These are phyloP conservation scores for Hypsopygia costalis DNA, from an alignment of 2,888 invertebrate genomes.

Conservation along the genomic window DNA sequence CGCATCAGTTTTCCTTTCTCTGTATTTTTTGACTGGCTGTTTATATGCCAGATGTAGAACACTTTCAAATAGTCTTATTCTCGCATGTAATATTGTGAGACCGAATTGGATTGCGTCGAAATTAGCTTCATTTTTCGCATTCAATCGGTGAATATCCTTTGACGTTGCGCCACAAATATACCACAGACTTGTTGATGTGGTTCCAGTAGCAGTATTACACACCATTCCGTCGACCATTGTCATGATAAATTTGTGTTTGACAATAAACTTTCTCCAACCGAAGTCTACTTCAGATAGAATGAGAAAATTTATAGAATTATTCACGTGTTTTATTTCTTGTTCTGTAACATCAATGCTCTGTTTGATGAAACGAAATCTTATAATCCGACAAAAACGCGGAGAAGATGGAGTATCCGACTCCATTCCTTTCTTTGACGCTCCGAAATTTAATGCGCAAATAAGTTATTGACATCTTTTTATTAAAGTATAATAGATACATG, in stretches of 20 bases:
- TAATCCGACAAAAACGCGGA: constrained; percentile 27
- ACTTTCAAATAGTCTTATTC: too few species aligned
- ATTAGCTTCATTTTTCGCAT: constrained; percentile 4
- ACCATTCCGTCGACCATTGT: constrained; percentile 31
- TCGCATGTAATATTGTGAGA: constrained; percentile 30
- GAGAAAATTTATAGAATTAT: neutral
- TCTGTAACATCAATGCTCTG: constrained; percentile 22
- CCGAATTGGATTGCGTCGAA: constrained; percentile 25
- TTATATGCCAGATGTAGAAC: constrained; percentile 10
- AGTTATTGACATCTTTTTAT: too few species aligned
- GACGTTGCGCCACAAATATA: constrained; percentile 39
- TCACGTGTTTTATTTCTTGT: constrained; percentile 23
- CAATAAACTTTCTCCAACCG: neutral
- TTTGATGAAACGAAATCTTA: constrained; percentile 24
- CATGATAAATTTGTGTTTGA: constrained; percentile 3
- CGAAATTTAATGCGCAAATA: too few species aligned
- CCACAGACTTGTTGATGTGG: constrained; percentile 18
- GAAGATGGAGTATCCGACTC: constrained; percentile 27
- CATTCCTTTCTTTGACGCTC: constrained; percentile 1
- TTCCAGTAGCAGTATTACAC: constrained; percentile 31
- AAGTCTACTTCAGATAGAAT: too few species aligned
- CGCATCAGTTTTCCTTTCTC: constrained; percentile 18
- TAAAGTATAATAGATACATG: too few species aligned
- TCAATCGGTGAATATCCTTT: constrained; percentile 29
- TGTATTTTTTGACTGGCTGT: constrained; percentile 19